Evolutionary conservation across 2,797 vertebrate genomes (phyloP), one percentile per base, ranked within the genome.

Genomic region (Echeneis naucrates): DNA sequence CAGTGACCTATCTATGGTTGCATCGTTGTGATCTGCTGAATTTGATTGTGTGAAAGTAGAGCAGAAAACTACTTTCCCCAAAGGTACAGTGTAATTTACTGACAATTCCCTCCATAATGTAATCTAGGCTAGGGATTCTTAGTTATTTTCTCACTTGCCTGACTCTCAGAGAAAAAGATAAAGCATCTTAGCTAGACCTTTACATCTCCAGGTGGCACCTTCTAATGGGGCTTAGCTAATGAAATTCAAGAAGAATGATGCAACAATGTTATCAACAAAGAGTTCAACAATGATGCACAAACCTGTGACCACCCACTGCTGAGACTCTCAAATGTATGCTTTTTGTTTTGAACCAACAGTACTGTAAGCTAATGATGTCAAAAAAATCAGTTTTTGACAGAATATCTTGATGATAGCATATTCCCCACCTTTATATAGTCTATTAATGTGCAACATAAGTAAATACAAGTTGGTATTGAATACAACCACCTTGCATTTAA

Each of bases 171-270:
- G 35, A 56, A 68, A 59, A 62, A 56, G 8, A 62, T 47, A 35
- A 23, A 61, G 21, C 30, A 42, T 42, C 77, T 55, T 53, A 12
- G 14, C 61, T 58, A 68, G 58, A 62, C 58, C 72, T 74, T 68
- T 26, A 69, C 75, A n/a, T 62, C 58, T 50, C 24, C 30, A 30
- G 40, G 32, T 60, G 38, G 53, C 4, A 7, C 23, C 60, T 73
- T 68, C 32, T 75, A 72, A 78, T 64, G 67, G 48, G 69, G 71
- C 51, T 64, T 38, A 68, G 59, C 68, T 72, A 77, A 85, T 79
- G 69, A 75, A 78, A 78, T 85, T 83, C 65, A 75, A 2, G 5
- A 74, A 67, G 63, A 53, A 59, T 27, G 51, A n/a, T n/a, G n/a
- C n/a, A n/a, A n/a, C n/a, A n/a, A n/a, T n/a, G n/a, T n/a, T n/a